Conservation (phyloP, 2,888 invertebrate genomes). For the Antitype chi region DNA sequence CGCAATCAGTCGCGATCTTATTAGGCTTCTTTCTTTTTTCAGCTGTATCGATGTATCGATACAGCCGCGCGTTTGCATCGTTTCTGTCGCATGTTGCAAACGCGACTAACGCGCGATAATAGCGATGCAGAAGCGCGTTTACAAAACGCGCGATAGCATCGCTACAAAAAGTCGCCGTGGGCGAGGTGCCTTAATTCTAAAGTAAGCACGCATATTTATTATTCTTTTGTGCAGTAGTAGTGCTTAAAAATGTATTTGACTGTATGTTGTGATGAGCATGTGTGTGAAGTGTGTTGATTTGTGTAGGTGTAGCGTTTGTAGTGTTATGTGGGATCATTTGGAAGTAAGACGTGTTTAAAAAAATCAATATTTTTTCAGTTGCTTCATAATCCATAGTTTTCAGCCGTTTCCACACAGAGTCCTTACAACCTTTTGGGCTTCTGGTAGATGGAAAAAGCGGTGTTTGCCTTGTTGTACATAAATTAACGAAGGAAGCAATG, state of each 20-base stretch:
- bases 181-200: no score
- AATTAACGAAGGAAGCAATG: background rate
- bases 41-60: no score
- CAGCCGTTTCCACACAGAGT: background rate
- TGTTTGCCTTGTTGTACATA: background rate
- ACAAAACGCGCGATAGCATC: no score
- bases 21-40: no score
- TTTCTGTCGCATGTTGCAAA: no score
- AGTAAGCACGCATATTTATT: background rate
- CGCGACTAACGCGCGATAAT: no score
- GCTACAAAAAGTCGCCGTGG: no score
- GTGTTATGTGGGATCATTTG: background rate
- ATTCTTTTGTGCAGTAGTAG: no score
- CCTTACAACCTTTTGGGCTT: background rate
- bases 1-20: no score
- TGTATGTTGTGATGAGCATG: background rate
- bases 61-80: no score
- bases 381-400: background rate
- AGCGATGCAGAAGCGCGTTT: no score
- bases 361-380: background rate
- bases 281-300: background rate
- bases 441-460: background rate
- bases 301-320: background rate
- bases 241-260: background rate
- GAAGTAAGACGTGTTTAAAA: background rate